Conservation (phyloP, 1,140 invertebrate species). For the Gyrodactylus bullatarudis region DNA sequence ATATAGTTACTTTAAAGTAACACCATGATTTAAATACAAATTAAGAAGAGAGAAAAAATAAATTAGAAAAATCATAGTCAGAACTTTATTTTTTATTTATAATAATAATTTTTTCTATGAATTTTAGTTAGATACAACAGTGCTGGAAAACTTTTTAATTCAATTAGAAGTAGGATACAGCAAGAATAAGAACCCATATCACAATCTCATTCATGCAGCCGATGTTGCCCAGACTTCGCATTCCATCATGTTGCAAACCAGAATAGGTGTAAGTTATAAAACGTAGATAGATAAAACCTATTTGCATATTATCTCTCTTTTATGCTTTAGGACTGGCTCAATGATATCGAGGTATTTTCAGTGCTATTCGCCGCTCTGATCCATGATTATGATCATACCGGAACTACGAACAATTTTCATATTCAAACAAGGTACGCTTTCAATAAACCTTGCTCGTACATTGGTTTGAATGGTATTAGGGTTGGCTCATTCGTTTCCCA, state of each 20-base stretch:
- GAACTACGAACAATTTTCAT: slow-evolving; percentile 73
- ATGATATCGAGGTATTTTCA: slow-evolving; percentile 59
- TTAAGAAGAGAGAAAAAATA: too few relatives aligned
- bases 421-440: slow-evolving; percentile 50
- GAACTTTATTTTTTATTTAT: too few relatives aligned
- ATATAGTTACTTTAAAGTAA: too few relatives aligned
- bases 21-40: too few relatives aligned
- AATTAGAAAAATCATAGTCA: too few relatives aligned
- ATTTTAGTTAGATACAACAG: not conserved
- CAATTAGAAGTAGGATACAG: slow-evolving; percentile 17
- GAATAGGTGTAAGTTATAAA: slow-evolving; percentile 32
- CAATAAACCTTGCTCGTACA: too few relatives aligned
- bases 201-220: slow-evolving; percentile 61
- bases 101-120: not conserved
- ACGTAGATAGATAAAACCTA: too few relatives aligned
- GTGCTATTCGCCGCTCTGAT: slow-evolving; percentile 52
- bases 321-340: slow-evolving; percentile 53
- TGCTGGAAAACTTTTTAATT: slow-evolving; percentile 16
- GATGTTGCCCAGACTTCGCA: slow-evolving; percentile 66
- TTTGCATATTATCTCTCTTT: too few relatives aligned
- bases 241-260: slow-evolving; percentile 51
- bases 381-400: slow-evolving; percentile 65
- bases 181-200: slow-evolving; percentile 44
- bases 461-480: too few relatives aligned
- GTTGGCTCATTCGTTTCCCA: too few relatives aligned